phyloP scores from a whole-genome alignment of 1,140 invertebrate genomes.

The Apocrypta bakeri region DNA sequence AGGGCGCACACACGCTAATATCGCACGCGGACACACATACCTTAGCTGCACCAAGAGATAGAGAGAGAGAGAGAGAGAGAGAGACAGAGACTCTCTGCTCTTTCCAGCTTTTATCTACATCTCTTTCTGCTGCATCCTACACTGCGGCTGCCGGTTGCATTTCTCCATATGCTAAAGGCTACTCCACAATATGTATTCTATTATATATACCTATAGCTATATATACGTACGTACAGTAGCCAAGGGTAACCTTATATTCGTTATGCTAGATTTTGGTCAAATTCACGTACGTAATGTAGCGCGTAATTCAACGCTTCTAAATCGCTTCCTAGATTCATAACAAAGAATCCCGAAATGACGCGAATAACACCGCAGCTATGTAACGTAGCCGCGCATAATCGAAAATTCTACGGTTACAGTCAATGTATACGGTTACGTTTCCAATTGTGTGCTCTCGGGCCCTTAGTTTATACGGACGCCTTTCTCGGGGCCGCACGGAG shows the following conservation, averaged over 20 bases:
- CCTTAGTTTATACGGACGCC: too few species aligned
- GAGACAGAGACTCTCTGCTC: background rate
- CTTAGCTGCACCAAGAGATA: too few species aligned
- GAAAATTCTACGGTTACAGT: background rate
- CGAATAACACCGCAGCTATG: too few species aligned
- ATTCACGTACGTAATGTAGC: background rate
- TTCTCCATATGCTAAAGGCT: too few species aligned
- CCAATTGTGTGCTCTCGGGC: background rate
- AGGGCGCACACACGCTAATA: background rate
- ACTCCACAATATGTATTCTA: too few species aligned
- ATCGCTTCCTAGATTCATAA: background rate
- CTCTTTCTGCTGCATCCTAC: background rate
- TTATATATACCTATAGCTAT: too few species aligned
- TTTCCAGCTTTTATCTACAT: constrained; percentile 20
- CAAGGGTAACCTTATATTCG: background rate
- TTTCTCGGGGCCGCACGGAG: too few species aligned
- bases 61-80: too few species aligned
- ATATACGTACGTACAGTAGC: too few species aligned
- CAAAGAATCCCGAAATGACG: background rate
- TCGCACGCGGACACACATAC: background rate
- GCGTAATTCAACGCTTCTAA: background rate
- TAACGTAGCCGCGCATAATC: background rate
- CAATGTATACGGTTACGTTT: background rate
- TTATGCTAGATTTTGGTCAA: background rate
- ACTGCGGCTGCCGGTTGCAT: background rate